Conservation (phyloP, 2,797 vertebrate genomes). For the Setipinna tenuifilis region DNA sequence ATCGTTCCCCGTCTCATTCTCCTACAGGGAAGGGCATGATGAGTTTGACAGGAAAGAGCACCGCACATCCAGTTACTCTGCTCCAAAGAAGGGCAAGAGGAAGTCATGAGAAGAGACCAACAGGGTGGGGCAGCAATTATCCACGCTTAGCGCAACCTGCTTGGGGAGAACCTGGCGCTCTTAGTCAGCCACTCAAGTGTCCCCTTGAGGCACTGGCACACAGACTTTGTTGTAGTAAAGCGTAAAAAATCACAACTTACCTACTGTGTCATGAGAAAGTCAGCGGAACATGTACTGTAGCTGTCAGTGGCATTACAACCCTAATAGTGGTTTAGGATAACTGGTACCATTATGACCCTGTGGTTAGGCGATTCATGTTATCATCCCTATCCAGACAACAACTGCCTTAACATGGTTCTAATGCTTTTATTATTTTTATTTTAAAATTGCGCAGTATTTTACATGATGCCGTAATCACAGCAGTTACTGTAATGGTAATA, state of each 20-base stretch:
- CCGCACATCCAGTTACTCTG: conserved; percentile 79
- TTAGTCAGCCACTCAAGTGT: background rate
- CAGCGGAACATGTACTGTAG: background rate
- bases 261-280: background rate
- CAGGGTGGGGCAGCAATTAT: background rate
- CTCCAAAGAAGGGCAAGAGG: conserved; percentile 72
- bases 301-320: background rate
- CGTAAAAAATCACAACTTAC: background rate
- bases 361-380: background rate
- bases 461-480: background rate
- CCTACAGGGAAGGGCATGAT: conserved; percentile 90
- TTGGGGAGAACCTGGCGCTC: background rate
- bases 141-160: background rate
- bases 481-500: background rate
- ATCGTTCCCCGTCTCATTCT: conserved; percentile 46
- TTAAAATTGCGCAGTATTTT: background rate
- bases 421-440: background rate
- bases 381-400: background rate
- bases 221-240: background rate
- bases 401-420: background rate
- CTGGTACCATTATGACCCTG: background rate
- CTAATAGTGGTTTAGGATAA: background rate
- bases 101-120: conserved; percentile 61
- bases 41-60: conserved; percentile 92
- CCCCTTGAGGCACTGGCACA: background rate